phyloP scores from a whole-genome alignment of 2,888 invertebrate genomes.

The Syrphus vitripennis region DNA sequence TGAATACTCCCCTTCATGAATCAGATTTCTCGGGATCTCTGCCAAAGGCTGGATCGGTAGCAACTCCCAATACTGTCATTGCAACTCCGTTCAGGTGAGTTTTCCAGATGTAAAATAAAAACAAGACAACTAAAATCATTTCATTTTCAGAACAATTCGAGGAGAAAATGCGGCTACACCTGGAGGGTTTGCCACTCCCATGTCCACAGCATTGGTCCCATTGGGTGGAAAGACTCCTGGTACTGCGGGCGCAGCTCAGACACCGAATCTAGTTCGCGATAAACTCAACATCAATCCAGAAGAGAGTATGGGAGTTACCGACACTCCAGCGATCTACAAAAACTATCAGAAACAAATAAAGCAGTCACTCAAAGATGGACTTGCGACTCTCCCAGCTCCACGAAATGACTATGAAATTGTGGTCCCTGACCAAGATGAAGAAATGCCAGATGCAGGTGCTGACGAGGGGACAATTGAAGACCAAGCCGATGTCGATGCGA shows the following conservation, averaged over 20 bases:
- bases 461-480: slow-evolving; percentile 86
- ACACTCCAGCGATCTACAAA: slow-evolving; percentile 86
- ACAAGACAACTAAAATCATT: not conserved
- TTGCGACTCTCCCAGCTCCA: slow-evolving; percentile 92
- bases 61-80: slow-evolving; percentile 95
- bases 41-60: slow-evolving; percentile 86
- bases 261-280: slow-evolving; percentile 92
- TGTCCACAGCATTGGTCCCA: slow-evolving; percentile 82
- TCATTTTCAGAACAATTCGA: slow-evolving; percentile 83
- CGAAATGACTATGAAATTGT: slow-evolving; percentile 99
- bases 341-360: slow-evolving; percentile 88
- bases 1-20: slow-evolving; percentile 95
- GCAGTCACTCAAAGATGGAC: slow-evolving; percentile 88
- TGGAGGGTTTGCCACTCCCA: slow-evolving; percentile 84
- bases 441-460: slow-evolving; percentile 80
- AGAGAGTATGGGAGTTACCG: slow-evolving; percentile 87
- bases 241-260: slow-evolving; percentile 76
- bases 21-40: slow-evolving; percentile 93
- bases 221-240: slow-evolving; percentile 74
- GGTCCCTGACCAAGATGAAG: slow-evolving; percentile 91
- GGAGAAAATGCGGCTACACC: slow-evolving; percentile 85
- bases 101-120: slow-evolving; percentile 69
- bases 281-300: slow-evolving; percentile 97
- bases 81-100: slow-evolving; percentile 90
- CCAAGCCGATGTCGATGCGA: slow-evolving; percentile 92